phyloP scores from a whole-genome alignment of 1,140 invertebrate species.

The Drosophila nebulosa region DNA sequence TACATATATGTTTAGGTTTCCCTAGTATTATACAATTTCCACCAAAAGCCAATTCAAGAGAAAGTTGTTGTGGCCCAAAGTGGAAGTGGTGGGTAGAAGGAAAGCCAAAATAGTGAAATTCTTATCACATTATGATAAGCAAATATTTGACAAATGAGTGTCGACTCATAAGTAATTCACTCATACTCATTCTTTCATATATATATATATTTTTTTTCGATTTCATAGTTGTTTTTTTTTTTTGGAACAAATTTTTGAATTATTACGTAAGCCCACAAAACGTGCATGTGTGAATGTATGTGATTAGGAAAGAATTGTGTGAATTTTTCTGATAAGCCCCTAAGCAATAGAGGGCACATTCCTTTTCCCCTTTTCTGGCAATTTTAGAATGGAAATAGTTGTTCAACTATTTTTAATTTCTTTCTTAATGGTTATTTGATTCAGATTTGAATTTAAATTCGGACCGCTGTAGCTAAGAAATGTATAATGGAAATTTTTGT shows the following conservation, averaged over 20 bases:
- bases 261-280: conserved; percentile 10
- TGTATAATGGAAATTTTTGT: neutral
- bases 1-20: too few relatives aligned
- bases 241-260: neutral
- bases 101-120: neutral
- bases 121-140: conserved; percentile 31
- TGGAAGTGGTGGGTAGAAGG: too few relatives aligned
- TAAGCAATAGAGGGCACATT: neutral
- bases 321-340: neutral
- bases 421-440: too few relatives aligned
- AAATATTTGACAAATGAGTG: conserved; percentile 46
- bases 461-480: too few relatives aligned
- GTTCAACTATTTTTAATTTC: too few relatives aligned
- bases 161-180: neutral
- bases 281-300: neutral
- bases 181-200: neutral
- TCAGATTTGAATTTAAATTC: too few relatives aligned
- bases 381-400: too few relatives aligned
- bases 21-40: conserved; percentile 36
- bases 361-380: neutral
- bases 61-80: neutral
- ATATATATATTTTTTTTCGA: neutral
- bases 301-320: neutral
- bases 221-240: neutral
- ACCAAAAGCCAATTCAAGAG: neutral